Conservation (phyloP, 2,888 invertebrate species). For the Rhagonycha lutea region DNA sequence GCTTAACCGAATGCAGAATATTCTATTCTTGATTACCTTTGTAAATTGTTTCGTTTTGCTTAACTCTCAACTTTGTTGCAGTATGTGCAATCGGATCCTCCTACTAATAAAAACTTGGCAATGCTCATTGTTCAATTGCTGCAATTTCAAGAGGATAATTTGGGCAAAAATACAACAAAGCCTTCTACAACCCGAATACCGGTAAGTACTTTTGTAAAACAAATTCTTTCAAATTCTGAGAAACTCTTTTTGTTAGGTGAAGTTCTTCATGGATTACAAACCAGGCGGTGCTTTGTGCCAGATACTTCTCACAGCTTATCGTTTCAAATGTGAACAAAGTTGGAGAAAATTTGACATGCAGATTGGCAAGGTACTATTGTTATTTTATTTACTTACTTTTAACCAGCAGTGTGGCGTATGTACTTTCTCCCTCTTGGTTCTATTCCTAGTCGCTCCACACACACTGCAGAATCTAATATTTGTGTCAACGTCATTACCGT, state of each 20-base stretch:
- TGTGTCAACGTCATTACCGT: too few species aligned
- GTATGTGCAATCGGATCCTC: constrained; percentile 92
- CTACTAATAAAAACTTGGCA: constrained; percentile 89
- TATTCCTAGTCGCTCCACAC: too few species aligned
- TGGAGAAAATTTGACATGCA: constrained; percentile 94
- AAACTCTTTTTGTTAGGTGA: constrained; percentile 58
- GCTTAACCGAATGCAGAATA: not conserved
- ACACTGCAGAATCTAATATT: too few species aligned
- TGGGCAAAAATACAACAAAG: constrained; percentile 91
- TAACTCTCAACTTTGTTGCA: constrained; percentile 56
- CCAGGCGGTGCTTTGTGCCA: constrained; percentile 91
- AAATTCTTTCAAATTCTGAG: not conserved
- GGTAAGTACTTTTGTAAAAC: constrained; percentile 55
- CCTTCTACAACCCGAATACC: constrained; percentile 87
- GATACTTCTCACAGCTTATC: constrained; percentile 90
- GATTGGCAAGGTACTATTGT: constrained; percentile 70
- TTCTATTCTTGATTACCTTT: not conserved
- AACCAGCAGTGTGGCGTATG: too few species aligned
- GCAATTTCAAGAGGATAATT: constrained; percentile 95
- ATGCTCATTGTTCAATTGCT: constrained; percentile 85
- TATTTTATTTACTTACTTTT: not conserved
- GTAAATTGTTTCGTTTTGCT: not conserved
- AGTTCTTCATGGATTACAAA: constrained; percentile 94
- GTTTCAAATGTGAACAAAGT: constrained; percentile 94
- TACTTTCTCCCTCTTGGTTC: too few species aligned